Evolutionary conservation across 1,140 invertebrate species (phyloP), one percentile per base, ranked within the genome.

Genomic region (Zaprionus africanus): DNA sequence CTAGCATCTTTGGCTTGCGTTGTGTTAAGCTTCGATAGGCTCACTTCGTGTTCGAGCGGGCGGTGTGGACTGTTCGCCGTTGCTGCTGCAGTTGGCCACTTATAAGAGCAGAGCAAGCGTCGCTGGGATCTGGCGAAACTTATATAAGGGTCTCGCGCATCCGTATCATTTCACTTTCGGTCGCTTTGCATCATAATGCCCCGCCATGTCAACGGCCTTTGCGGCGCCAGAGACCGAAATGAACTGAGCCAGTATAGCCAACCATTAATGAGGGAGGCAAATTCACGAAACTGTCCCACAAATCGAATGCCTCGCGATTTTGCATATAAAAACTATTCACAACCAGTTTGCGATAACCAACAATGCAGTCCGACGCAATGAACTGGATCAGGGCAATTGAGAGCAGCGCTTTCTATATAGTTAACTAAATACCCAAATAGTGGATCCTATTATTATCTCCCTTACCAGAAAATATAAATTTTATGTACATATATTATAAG

Each of bases 151-250:
- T 64, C 13, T 34, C 24, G 22, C 31, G 31, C 24, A 61, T 63
- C 36, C 41, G 59, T 69, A 54, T 59, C 76, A 88, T 81, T 81
- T 85, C 81, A 88, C 84, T 88, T 88, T 88, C 78, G 67, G 64
- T 81, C 72, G 69, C 85, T 79, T 88, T 88, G 85, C 81, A 88
- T 90, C 62, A 88, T 58, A 82, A 82, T 70, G 24, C 59, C 24
- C n/a, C 31, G 31, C 63, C 38, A 13, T 19, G 46, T 51, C 46
- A 51, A 51, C 46, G 46, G 46, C 46, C 46, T 51, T 13, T 24
- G 46, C 19, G 46, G 46, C 46, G 46, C 22, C 46, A 51, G 46
- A 51, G 46, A 51, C n/a, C 19, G 19, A 24, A 46, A 46, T 46
- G 41, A 66, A 78, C 54, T 81, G 73, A 78, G 80, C 84, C 61